Base-by-base conservation (phyloP, 2,888 invertebrate genomes). In the Pseudanteris insignis region DNA sequence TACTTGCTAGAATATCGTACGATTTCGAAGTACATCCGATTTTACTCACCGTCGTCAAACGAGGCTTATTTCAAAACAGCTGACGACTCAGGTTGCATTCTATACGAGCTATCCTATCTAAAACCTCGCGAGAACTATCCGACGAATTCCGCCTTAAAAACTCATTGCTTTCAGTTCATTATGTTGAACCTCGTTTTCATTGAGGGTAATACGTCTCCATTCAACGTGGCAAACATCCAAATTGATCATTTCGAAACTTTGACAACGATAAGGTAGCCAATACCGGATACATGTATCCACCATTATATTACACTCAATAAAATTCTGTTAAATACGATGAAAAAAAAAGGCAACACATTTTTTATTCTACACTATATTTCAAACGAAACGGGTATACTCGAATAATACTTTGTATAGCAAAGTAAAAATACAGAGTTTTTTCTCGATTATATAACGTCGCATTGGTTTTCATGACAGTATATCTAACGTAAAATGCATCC, bases 291-390 rank as follows among this genome's bases (percentile, higher is more conserved):
- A 29, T 38, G 29, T 13, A 38, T 21, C 37, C 25, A 8, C 46
- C 21, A 46, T 50, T 46, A 43, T 25, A 59, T 59, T 51, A 59
- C 59, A 59, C 59, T 51, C 59, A 40, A 59, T 59, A 58, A 58
- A 58, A 24, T 38, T 38, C 37, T 30, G 38, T 18, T 43, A 51
- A 43, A 50, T 50, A 40, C 24, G 24, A 36, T 12, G 29, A 29
- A 55, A 54, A 55, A 25, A 38, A 38, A n/a, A n/a, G n/a, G n/a
- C n/a, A n/a, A n/a, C n/a, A n/a, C n/a, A n/a, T n/a, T n/a, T n/a
- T 5, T 5, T 15, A 15, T 14, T 15, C n/a, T 1, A 9, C 2
- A 2, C 8, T 9, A n/a, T 6, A 28, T 9, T 28, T 28, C 10
- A 28, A 2, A 28, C 9, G 3, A 28, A 28, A n/a, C 10, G 9